Evolutionary conservation across 2,113 vertebrate species (phyloP), one percentile per base, ranked within the genome.

Genomic region (Bubo blakistoni): DNA sequence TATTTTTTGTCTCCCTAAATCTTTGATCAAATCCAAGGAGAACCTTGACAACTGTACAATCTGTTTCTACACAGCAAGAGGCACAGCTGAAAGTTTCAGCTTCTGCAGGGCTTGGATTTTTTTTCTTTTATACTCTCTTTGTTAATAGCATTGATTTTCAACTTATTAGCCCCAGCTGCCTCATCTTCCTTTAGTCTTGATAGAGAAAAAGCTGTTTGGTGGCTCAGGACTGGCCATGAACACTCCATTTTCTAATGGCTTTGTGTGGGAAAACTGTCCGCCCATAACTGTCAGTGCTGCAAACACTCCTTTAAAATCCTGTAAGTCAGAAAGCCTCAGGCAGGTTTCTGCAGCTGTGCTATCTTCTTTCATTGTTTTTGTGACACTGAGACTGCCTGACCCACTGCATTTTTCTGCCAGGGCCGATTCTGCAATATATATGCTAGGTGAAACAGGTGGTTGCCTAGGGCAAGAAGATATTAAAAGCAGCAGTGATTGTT

Each of bases 341-440:
- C 94, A 88, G 84, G 70, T 92, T 89, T 97, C 92, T 92, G 90
- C 96, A 97, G 91, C 97, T 96, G 96, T 94, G 89, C 92, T 91
- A 94, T 93, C 94, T 95, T 69, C 88, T 76, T 91, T 78, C 65
- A 27, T 91, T 86, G 77, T 95, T 95, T 95, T 26, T 54, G 79
- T 88, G 92, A 90, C 74, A 77, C 85, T 47, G 61, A 74, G 73
- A 22, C 65, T 79, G 94, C 86, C 96, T 88, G 82, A 95, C 72
- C 94, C 72, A 40, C 57, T 87, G 88, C 34, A 58, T 49, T 89
- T 76, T n/a, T 49, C 92, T 93, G 86, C 88, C 88, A 92, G 70
- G 84, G 79, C 92, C 76, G 83, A 4, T 90, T 84, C 79, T 94
- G 88, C 84, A 42, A 19, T 84, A 61, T 54, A 49, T 90, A 38